Evolutionary conservation across 2,113 vertebrate species (phyloP).

Genomic region (Serranochromis macrocephalus): DNA sequence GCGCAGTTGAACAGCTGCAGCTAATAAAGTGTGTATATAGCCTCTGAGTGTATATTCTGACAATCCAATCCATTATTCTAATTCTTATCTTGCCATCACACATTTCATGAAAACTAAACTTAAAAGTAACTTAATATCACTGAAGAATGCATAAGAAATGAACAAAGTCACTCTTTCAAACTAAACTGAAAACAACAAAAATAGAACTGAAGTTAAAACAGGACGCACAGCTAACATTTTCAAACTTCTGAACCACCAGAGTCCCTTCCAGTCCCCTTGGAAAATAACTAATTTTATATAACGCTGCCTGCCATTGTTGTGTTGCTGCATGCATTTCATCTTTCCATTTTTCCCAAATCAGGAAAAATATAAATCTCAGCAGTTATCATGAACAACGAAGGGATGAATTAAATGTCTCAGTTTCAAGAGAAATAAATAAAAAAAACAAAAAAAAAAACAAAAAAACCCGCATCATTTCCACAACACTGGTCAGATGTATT

Average conservation of each 20-base stretch:
- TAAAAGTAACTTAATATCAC: fast-evolving
- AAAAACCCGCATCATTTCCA: not conserved
- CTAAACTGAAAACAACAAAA: not conserved
- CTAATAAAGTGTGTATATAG: not conserved
- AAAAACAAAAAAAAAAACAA: fast-evolving
- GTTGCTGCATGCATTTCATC: not conserved
- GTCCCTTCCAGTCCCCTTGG: not conserved
- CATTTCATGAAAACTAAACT: not conserved
- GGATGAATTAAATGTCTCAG: not conserved
- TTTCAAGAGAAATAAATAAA: not conserved
- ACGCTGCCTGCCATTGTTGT: not conserved
- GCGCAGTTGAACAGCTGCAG: not conserved
- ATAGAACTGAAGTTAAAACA: not conserved
- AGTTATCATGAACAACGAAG: not conserved
- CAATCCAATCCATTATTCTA: fast-evolving
- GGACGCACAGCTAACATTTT: not conserved
- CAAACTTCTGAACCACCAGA: not conserved
- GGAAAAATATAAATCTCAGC: not conserved
- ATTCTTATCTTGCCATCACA: not conserved
- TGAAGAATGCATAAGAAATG: not conserved
- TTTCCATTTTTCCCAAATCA: not conserved
- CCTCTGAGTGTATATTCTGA: not conserved
- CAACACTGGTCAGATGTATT: not conserved
- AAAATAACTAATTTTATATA: not conserved
- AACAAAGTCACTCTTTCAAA: not conserved